Evolutionary conservation across 2,113 vertebrate genomes (phyloP), one percentile per base, ranked within the genome.

Genomic region (Plecturocebus donacophilus): DNA sequence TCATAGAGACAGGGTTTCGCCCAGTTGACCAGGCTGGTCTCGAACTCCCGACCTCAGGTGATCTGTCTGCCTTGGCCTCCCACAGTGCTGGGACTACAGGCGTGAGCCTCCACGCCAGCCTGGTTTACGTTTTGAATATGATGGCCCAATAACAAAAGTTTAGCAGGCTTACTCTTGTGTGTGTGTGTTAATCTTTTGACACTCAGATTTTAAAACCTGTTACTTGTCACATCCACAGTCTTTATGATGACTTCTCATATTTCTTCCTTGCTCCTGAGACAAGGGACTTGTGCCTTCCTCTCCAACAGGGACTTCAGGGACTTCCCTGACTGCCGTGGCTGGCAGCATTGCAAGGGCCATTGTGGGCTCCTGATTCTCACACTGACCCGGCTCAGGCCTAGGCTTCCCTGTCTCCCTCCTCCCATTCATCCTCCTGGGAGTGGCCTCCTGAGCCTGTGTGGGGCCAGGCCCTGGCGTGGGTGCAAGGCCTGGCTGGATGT

Each of bases 341-440:
- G 19, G 35, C 14, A 42, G 80, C 19, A 7, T 0, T 35, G 35
- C n/a, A 35, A 66, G 17, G 83, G 52, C 42, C 3, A 0, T 2
- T 20, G 32, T 2, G 3, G 42, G 91, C 12, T 2, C n/a, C 11
- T 0, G 3, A 17, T 20, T 32, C 8, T 0, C 2, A 20, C 42
- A 9, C 27, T 6, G 82, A 81, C 35, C 27, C 3, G 1, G 11
- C 40, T 6, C 11, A 40, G 71, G 45, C 11, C 71, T 70, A 23
- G 40, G 47, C 25, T 10, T 8, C 38, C 27, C 3, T 1, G 14
- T n/a, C 61, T 8, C 49, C 21, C 25, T 47, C 45, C 32, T n/a
- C 52, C 83, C 49, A 8, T 45, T 30, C 49, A 3, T 23, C 58
- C 52, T 30, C 52, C 35, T 30, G 11, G 27, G 45, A 35, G n/a